These are phyloP conservation scores for Ganaspis brasiliensis DNA, from an alignment of 2,888 invertebrate species.

Conservation along the genomic window DNA sequence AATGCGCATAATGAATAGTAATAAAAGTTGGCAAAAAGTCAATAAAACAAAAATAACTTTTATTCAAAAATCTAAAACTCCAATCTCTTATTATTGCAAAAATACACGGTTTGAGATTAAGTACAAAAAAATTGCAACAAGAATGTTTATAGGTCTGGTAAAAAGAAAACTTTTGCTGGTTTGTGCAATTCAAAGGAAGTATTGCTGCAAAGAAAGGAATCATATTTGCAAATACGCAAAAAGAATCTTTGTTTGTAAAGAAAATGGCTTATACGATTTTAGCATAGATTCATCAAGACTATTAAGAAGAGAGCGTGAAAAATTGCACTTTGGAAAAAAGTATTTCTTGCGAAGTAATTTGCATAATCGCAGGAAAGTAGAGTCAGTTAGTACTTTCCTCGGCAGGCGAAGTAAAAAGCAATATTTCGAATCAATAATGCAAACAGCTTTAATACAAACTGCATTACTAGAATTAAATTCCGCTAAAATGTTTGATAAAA, in stretches of 20 bases:
- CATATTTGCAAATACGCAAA: not conserved
- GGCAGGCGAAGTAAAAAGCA: not conserved
- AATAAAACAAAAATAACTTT: too few species aligned
- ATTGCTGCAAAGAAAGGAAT: not conserved
- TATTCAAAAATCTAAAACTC: too few species aligned
- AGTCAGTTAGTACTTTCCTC: not conserved
- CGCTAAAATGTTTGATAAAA: not conserved
- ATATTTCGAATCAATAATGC: slow-evolving; percentile 14
- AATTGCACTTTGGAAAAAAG: slow-evolving; percentile 1
- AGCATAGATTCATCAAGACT: slow-evolving; percentile 13
- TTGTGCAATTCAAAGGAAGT: not conserved
- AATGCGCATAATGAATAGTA: too few species aligned
- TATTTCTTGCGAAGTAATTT: slow-evolving; percentile 10
- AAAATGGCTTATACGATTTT: not conserved
- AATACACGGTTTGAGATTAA: too few species aligned
- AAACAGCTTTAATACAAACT: slow-evolving; percentile 1
- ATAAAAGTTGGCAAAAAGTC: too few species aligned
- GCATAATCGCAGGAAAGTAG: slow-evolving; percentile 9
- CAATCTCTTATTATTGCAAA: too few species aligned
- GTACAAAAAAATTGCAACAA: not conserved
- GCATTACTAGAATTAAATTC: not conserved
- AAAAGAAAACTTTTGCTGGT: not conserved
- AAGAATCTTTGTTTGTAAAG: not conserved
- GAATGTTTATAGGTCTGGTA: not conserved
- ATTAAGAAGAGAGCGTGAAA: slow-evolving; percentile 20